Percentiles rank a stretch among this genome's conserved stretches.
These are phyloP conservation scores for Aethes cnicana DNA, from an alignment of 2,888 invertebrate species.

Conservation along the genomic window DNA sequence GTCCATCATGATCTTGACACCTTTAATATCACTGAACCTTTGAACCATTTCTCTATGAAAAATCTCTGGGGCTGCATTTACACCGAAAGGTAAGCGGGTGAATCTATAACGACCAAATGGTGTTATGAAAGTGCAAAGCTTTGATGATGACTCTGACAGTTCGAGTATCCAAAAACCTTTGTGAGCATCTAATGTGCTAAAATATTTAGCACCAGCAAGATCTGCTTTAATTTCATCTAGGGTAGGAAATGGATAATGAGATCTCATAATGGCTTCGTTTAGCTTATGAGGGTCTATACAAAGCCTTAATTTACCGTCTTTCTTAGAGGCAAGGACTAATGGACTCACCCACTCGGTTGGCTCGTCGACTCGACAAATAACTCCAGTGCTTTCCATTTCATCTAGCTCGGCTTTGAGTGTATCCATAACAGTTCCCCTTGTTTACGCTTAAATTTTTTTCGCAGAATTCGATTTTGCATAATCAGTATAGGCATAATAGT, in stretches of 20 bases:
- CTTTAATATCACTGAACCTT: slow-evolving; percentile 24
- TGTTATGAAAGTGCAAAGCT: background rate
- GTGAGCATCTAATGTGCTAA: background rate
- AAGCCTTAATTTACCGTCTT: background rate
- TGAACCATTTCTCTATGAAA: slow-evolving; percentile 10
- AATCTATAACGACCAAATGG: too few relatives aligned
- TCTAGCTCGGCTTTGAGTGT: too few relatives aligned
- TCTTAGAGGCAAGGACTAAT: background rate
- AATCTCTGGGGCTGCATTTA: background rate
- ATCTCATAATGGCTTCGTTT: background rate
- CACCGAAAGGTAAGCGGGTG: too few relatives aligned
- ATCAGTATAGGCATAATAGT: too few relatives aligned
- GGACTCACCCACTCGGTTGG: background rate
- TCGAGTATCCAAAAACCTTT: background rate
- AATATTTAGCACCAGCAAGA: background rate
- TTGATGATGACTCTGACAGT: background rate
- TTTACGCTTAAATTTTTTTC: too few relatives aligned
- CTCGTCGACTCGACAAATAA: too few relatives aligned
- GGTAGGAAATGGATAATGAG: background rate
- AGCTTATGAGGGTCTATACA: too few relatives aligned
- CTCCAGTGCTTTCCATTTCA: too few relatives aligned
- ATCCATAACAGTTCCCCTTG: too few relatives aligned
- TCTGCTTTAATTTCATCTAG: background rate
- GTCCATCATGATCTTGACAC: slow-evolving; percentile 16
- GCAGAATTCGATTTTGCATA: too few relatives aligned